Evolutionary conservation across 2,888 invertebrate genomes (phyloP).

Genomic region (Harpagoxenus sublaevis): DNA sequence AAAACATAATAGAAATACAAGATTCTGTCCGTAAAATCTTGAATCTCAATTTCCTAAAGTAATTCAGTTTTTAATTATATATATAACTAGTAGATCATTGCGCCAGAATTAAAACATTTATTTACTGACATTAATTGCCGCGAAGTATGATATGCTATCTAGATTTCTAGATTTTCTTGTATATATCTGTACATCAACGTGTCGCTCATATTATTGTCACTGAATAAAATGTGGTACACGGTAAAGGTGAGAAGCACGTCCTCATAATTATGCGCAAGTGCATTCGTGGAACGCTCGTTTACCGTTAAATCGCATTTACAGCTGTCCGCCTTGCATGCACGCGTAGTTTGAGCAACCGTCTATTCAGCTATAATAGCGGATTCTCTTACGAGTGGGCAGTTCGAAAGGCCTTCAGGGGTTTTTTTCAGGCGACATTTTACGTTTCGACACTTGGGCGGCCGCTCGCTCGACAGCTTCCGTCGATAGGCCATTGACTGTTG

Average conservation of each 20-base stretch:
- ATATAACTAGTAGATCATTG: not conserved
- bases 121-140: not conserved
- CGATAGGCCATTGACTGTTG: conserved; percentile 37
- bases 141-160: too few relatives aligned
- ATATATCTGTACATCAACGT: not conserved
- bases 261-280: conserved; percentile 41
- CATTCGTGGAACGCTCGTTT: conserved; percentile 19
- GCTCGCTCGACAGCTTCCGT: conserved; percentile 31
- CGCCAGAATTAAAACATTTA: not conserved
- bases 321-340: conserved; percentile 22
- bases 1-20: not conserved
- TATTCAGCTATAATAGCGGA: conserved; percentile 41
- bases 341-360: conserved; percentile 37
- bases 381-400: conserved; percentile 43
- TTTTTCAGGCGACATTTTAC: conserved; percentile 34
- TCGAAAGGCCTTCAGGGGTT: conserved; percentile 13
- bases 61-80: not conserved
- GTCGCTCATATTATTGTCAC: not conserved
- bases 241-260: conserved; percentile 30
- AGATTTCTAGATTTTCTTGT: not conserved
- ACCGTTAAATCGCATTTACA: conserved; percentile 52
- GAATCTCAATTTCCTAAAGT: not conserved
- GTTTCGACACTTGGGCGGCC: conserved; percentile 38
- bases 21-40: not conserved
- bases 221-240: conserved; percentile 12